phyloP scores from a whole-genome alignment of 2,888 invertebrate species.

The Lepidocyrtinus sp. region DNA sequence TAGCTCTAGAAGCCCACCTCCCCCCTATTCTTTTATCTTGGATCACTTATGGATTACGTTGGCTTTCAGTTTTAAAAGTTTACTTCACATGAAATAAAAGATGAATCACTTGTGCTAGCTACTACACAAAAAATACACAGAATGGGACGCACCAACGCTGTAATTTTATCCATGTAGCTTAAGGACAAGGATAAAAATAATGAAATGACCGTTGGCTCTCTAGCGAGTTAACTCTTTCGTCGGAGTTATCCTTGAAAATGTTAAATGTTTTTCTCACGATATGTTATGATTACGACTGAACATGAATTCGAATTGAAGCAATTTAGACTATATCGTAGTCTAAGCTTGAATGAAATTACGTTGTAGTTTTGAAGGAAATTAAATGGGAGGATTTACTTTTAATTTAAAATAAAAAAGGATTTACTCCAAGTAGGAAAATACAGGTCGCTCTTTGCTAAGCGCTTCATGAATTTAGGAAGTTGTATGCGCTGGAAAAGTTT shows the following conservation, averaged over 20 bases:
- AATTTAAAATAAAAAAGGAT: too few species aligned
- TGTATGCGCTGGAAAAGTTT: too few species aligned
- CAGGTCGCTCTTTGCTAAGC: too few species aligned
- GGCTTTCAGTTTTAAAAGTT: conserved; percentile 11
- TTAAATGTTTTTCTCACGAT: conserved; percentile 32
- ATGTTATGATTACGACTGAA: conserved; percentile 32
- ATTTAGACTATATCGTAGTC: too few species aligned
- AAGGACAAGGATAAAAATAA: conserved; percentile 12
- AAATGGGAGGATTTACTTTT: too few species aligned
- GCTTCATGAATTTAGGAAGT: too few species aligned
- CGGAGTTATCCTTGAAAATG: conserved; percentile 14
- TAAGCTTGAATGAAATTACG: too few species aligned
- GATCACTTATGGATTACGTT: background rate
- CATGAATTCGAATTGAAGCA: too few species aligned
- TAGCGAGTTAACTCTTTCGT: background rate
- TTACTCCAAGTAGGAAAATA: too few species aligned
- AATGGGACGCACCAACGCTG: background rate
- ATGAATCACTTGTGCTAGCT: background rate
- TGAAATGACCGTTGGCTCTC: background rate
- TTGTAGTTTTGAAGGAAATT: too few species aligned
- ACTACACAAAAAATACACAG: background rate
- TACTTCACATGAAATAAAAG: background rate
- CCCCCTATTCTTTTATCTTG: conserved; percentile 78
- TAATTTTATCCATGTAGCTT: conserved; percentile 5
- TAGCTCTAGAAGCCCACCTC: conserved; percentile 89